Evolutionary conservation across 2,113 vertebrate species (phyloP).

Genomic region (Myiagra hebetior): DNA sequence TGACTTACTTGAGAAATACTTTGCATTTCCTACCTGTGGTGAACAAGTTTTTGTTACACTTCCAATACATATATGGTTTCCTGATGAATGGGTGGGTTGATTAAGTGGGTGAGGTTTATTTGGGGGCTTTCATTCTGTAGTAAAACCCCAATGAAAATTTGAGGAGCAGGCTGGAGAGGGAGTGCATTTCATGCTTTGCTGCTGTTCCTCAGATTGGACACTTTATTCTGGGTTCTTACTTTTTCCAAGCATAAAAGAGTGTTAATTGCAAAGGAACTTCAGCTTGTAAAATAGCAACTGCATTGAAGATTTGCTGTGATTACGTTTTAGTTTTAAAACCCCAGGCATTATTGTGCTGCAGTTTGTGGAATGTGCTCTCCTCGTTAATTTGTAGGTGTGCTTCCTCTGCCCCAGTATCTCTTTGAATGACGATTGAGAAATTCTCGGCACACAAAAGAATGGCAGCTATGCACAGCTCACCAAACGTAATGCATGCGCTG

Average conservation of each 20-base stretch:
- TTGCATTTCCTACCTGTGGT: conserved; percentile 38
- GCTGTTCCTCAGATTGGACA: background rate
- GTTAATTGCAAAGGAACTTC: conserved; percentile 55
- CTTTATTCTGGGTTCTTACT: conserved; percentile 12
- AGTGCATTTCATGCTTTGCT: background rate
- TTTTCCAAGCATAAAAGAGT: conserved; percentile 39
- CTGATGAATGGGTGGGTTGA: conserved; percentile 8
- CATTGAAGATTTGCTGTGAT: conserved; percentile 23
- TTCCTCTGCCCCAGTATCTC: conserved; percentile 55
- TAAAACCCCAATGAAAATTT: background rate
- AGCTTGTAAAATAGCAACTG: conserved; percentile 63
- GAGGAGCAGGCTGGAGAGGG: background rate
- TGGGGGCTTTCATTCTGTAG: background rate
- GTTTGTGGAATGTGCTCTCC: conserved; percentile 35
- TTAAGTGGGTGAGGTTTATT: background rate
- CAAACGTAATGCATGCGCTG: conserved; percentile 61
- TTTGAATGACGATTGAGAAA: conserved; percentile 62
- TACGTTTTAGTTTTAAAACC: conserved; percentile 21
- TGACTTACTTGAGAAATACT: conserved; percentile 21
- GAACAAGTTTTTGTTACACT: conserved; percentile 11
- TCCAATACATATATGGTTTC: background rate
- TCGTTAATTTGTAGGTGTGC: conserved; percentile 35
- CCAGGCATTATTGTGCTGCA: background rate
- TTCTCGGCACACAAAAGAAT: conserved; percentile 66
- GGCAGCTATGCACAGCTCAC: conserved; percentile 68